These are phyloP conservation scores for Oscheius sp. DNA, from an alignment of 2,888 invertebrate species.

Conservation along the genomic window DNA sequence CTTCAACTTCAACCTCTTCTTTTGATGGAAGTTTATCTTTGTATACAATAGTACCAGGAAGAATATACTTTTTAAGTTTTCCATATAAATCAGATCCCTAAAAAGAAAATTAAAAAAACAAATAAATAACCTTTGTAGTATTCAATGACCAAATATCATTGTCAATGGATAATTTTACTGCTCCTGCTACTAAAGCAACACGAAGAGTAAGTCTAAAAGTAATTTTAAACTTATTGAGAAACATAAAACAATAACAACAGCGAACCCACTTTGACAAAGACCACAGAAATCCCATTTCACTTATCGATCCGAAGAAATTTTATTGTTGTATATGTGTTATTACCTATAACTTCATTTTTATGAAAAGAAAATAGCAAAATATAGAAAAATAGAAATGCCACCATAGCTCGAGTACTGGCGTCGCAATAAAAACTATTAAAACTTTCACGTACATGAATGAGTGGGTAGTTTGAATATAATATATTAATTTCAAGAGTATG, in stretches of 20 bases:
- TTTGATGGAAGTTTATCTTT: conserved; percentile 60
- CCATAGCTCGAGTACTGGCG: too few relatives aligned
- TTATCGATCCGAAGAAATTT: too few relatives aligned
- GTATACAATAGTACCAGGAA: conserved; percentile 67
- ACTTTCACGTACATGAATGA: too few relatives aligned
- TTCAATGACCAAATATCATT: conserved; percentile 65
- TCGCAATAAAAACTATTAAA: too few relatives aligned
- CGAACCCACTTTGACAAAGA: conserved; percentile 38
- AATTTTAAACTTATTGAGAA: neutral
- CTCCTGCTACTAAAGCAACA: conserved; percentile 63
- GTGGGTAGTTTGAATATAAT: too few relatives aligned
- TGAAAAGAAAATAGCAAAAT: too few relatives aligned
- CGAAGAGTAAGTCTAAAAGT: conserved; percentile 52
- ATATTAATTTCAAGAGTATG: too few relatives aligned
- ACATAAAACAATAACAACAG: neutral
- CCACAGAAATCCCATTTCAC: conserved; percentile 42
- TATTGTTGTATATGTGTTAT: too few relatives aligned
- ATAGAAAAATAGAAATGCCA: too few relatives aligned
- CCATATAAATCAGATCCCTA: conserved; percentile 59
- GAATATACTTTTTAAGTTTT: conserved; percentile 61
- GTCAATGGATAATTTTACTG: conserved; percentile 65
- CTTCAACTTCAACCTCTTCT: conserved; percentile 58
- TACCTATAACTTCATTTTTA: too few relatives aligned
- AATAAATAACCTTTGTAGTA: conserved; percentile 45
- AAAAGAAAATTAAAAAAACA: neutral